Evolutionary conservation across 2,113 vertebrate genomes (phyloP).

Genomic region (Ictidomys tridecemlineatus): DNA sequence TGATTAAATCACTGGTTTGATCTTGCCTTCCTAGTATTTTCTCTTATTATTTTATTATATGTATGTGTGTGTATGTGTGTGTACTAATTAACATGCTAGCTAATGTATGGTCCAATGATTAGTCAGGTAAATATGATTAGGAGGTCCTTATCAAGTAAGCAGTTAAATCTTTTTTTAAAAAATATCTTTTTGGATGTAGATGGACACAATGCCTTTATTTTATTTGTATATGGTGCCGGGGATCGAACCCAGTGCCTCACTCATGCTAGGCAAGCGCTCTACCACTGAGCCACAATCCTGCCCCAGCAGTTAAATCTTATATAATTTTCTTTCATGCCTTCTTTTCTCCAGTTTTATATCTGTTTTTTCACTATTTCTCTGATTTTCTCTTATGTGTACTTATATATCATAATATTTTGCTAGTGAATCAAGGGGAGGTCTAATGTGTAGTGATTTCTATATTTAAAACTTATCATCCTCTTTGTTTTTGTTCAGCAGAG

Average conservation of each 20-base stretch:
- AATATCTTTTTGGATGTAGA: too few species aligned
- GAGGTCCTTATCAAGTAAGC: background rate
- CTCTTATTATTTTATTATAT: background rate
- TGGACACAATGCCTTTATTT: too few species aligned
- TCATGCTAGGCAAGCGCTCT: too few species aligned
- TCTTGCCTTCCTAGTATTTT: background rate
- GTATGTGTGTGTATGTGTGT: background rate
- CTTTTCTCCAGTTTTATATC: background rate
- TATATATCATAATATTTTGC: background rate
- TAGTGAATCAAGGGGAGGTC: background rate
- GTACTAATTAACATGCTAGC: background rate
- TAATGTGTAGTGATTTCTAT: background rate
- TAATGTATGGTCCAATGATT: background rate
- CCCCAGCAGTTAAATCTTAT: background rate
- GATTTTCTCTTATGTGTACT: background rate
- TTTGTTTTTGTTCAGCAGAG: constrained; percentile 26
- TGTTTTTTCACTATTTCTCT: background rate
- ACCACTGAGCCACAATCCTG: too few species aligned
- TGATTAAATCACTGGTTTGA: background rate
- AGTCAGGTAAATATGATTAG: background rate
- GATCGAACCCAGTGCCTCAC: too few species aligned
- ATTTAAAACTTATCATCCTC: background rate
- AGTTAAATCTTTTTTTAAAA: too few species aligned
- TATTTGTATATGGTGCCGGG: too few species aligned
- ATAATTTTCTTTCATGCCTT: background rate